Conservation (phyloP, 2,113 vertebrate species). For the Rhadina sibilatrix region DNA sequence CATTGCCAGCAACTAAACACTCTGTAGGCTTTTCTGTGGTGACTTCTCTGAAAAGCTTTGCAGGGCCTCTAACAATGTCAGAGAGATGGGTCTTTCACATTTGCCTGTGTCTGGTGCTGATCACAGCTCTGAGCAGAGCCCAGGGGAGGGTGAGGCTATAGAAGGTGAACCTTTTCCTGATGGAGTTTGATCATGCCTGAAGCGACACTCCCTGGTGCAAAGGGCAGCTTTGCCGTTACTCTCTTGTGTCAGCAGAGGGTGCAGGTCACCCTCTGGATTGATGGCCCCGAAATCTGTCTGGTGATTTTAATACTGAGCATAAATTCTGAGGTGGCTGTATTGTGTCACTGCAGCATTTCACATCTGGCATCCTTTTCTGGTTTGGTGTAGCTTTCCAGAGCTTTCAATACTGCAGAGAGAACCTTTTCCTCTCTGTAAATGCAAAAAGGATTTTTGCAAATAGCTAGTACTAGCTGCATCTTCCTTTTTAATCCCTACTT, state of each 20-base stretch:
- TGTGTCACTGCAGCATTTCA: neutral
- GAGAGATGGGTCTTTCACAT: neutral
- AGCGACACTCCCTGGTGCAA: neutral
- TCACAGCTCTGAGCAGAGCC: neutral
- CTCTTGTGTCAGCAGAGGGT: neutral
- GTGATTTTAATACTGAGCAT: neutral
- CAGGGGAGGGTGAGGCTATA: neutral
- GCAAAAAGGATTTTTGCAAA: neutral
- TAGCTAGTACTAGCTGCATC: neutral
- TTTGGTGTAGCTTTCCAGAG: neutral
- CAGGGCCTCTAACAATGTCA: neutral
- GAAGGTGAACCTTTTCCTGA: neutral
- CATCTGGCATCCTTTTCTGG: neutral
- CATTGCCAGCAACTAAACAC: neutral
- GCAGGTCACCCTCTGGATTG: neutral
- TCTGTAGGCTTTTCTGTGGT: neutral
- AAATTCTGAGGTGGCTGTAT: neutral
- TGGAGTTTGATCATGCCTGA: neutral
- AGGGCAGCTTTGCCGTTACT: neutral
- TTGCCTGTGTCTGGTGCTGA: neutral
- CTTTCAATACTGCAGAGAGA: neutral
- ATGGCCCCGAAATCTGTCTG: neutral
- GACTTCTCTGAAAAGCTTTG: neutral
- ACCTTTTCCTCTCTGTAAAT: neutral
- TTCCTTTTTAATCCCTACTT: neutral